Conservation (phyloP, 2,888 invertebrate species). For the Lasioglossum morio region DNA sequence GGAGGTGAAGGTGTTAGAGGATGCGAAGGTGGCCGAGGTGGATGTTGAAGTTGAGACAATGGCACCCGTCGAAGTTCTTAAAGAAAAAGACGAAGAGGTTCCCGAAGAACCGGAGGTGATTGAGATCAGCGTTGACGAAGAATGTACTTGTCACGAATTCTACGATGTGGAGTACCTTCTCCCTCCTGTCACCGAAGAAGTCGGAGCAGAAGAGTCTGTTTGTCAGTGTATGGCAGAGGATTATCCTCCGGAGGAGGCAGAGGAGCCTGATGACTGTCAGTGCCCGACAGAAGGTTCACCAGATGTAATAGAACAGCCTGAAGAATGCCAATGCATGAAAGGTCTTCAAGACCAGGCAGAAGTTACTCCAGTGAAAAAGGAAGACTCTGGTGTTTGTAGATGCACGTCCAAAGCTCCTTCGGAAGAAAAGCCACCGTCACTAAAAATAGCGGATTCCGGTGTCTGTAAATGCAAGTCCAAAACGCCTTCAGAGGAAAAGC, state of each 20-base stretch:
- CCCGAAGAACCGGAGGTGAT: neutral
- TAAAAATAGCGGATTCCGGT: neutral
- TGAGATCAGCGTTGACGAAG: neutral
- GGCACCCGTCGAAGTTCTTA: neutral
- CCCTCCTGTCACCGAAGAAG: neutral
- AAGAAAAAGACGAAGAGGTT: neutral
- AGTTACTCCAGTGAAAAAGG: neutral
- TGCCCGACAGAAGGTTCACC: neutral
- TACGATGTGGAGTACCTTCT: neutral
- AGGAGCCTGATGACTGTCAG: neutral
- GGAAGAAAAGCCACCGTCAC: neutral
- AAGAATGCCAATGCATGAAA: neutral
- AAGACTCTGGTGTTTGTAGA: neutral
- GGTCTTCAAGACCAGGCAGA: no score
- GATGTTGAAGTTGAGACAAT: neutral
- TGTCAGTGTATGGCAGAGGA: neutral
- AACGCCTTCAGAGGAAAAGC: neutral
- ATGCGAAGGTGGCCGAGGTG: neutral
- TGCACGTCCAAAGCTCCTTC: neutral
- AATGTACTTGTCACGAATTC: neutral
- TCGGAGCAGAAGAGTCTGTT: neutral
- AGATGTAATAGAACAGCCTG: neutral
- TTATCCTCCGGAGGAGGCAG: neutral
- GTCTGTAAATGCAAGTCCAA: neutral
- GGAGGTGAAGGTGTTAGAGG: slow-evolving; percentile 12